phyloP scores from a whole-genome alignment of 2,797 vertebrate species.

The Lindbergichthys nudifrons region DNA sequence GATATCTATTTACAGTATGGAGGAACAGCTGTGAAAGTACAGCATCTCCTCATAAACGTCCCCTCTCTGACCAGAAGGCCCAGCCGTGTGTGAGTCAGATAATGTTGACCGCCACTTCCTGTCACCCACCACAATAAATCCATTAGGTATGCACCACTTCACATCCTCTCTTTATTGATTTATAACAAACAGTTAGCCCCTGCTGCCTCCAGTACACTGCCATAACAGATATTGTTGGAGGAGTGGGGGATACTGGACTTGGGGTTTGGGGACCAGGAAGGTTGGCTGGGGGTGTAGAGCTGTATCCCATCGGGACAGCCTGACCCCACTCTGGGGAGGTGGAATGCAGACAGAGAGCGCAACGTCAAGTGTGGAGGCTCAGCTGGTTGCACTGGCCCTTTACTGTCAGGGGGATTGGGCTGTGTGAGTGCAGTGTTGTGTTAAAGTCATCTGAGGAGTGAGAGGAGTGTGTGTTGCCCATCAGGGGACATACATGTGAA shows the following conservation, averaged over 20 bases:
- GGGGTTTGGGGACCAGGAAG: conserved; percentile 26
- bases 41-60: conserved; percentile 47
- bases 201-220: conserved; percentile 43
- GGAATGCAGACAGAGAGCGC: conserved; percentile 33
- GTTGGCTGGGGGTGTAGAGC: conserved; percentile 32
- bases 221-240: conserved; percentile 34
- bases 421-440: conserved; percentile 44
- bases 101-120: conserved; percentile 72
- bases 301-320: conserved; percentile 26
- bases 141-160: conserved; percentile 76
- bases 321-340: conserved; percentile 32
- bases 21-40: neutral
- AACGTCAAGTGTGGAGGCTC: conserved; percentile 61
- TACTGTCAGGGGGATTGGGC: conserved; percentile 43
- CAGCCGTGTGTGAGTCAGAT: conserved; percentile 59
- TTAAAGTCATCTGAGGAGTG: conserved; percentile 61
- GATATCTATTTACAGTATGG: no score
- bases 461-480: conserved; percentile 55
- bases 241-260: conserved; percentile 4
- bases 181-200: conserved; percentile 56
- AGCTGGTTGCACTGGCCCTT: conserved; percentile 64
- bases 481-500: conserved; percentile 42
- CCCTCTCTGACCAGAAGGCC: conserved; percentile 27
- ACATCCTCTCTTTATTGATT: conserved; percentile 79
- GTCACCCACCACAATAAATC: conserved; percentile 73